These are phyloP conservation scores for Periophthalmus magnuspinnatus DNA, from an alignment of 2,797 vertebrate genomes.

Conservation along the genomic window DNA sequence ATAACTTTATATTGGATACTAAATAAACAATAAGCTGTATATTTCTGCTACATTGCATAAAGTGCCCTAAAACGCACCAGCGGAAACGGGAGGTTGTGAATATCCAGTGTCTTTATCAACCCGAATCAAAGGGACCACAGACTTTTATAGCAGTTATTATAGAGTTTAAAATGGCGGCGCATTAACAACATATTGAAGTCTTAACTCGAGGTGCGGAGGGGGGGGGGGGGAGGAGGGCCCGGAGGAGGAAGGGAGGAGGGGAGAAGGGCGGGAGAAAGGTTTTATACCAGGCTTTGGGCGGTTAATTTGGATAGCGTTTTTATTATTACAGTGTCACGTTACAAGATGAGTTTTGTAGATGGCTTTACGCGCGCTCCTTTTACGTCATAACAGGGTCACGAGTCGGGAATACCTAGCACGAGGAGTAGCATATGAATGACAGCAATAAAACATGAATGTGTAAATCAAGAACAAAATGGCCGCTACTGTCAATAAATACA, in stretches of 20 bases:
- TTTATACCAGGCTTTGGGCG: neutral
- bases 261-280: too few relatives aligned
- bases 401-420: neutral
- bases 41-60: neutral
- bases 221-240: neutral
- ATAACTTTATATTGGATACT: neutral
- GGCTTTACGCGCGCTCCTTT: neutral
- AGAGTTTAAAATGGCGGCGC: neutral
- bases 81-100: neutral
- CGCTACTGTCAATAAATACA: too few relatives aligned
- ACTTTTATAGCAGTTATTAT: slow-evolving; percentile 1
- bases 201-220: neutral
- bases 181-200: slow-evolving; percentile 4
- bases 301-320: neutral
- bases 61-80: neutral
- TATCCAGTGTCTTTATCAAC: neutral
- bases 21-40: slow-evolving; percentile 5
- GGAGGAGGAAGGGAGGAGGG: too few relatives aligned
- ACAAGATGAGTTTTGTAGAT: neutral
- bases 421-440: neutral
- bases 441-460: too few relatives aligned
- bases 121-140: slow-evolving; percentile 1
- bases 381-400: too few relatives aligned
- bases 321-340: neutral
- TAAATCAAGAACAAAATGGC: too few relatives aligned